Conservation (phyloP, 2,797 vertebrate species). For the Pangasius djambal region DNA sequence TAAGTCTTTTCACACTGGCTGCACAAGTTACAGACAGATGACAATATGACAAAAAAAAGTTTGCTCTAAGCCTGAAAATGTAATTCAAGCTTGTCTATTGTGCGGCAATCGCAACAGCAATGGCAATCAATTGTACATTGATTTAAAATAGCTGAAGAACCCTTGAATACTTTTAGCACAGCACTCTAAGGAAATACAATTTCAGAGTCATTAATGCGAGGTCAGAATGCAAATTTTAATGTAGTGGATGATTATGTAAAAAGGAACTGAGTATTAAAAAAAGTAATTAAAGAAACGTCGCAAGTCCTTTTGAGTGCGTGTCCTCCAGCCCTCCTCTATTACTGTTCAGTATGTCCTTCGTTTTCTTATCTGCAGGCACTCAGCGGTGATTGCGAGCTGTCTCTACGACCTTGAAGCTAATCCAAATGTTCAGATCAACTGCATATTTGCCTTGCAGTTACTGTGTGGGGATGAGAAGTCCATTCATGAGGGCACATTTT, state of each 20-base stretch:
- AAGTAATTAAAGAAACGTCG: background rate
- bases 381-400: slow-evolving; percentile 18
- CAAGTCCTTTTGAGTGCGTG: background rate
- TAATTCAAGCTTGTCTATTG: background rate
- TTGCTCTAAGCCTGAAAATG: background rate
- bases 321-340: background rate
- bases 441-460: slow-evolving; percentile 2
- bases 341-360: slow-evolving; percentile 20
- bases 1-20: background rate
- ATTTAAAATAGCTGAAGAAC: background rate
- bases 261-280: background rate
- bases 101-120: background rate
- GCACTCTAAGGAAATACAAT: background rate
- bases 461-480: background rate
- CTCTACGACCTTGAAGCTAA: slow-evolving; percentile 7
- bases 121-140: background rate
- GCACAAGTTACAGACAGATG: background rate
- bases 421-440: slow-evolving; percentile 17
- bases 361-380: slow-evolving; percentile 35
- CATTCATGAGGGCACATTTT: background rate
- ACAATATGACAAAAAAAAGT: background rate
- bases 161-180: background rate
- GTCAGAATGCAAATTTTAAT: background rate
- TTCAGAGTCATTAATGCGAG: background rate
- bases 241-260: background rate